Conservation (phyloP, 2,113 vertebrate genomes). For the Actinemys pallida region DNA sequence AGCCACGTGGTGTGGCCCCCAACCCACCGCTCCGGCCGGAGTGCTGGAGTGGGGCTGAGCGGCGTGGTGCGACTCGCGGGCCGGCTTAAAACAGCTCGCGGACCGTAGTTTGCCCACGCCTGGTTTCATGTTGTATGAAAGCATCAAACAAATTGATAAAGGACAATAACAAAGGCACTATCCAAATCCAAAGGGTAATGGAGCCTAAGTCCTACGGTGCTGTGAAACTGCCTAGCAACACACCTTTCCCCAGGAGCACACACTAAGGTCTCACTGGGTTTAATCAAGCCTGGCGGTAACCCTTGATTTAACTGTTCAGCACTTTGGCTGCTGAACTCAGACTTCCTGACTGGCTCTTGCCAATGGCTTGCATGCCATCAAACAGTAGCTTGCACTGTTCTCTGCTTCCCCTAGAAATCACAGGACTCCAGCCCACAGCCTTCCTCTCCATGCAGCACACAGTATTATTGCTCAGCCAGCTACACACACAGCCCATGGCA, state of each 20-base stretch:
- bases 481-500: background rate
- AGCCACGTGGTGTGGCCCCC: too few species aligned
- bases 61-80: too few species aligned
- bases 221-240: background rate
- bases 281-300: background rate
- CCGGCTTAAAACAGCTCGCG: too few species aligned
- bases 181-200: background rate
- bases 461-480: background rate
- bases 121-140: background rate
- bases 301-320: background rate
- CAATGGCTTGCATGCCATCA: background rate
- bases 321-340: background rate
- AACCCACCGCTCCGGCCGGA: too few species aligned
- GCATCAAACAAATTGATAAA: background rate
- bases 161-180: background rate
- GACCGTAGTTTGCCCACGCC: too few species aligned
- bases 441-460: background rate
- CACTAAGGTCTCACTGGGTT: background rate
- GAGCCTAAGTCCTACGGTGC: background rate
- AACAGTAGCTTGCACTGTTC: background rate
- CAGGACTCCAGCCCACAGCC: background rate
- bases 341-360: background rate
- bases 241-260: background rate
- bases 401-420: background rate
- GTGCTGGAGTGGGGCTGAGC: too few species aligned